These are phyloP conservation scores for Lates calcarifer DNA, from an alignment of 2,113 vertebrate genomes.

Conservation along the genomic window DNA sequence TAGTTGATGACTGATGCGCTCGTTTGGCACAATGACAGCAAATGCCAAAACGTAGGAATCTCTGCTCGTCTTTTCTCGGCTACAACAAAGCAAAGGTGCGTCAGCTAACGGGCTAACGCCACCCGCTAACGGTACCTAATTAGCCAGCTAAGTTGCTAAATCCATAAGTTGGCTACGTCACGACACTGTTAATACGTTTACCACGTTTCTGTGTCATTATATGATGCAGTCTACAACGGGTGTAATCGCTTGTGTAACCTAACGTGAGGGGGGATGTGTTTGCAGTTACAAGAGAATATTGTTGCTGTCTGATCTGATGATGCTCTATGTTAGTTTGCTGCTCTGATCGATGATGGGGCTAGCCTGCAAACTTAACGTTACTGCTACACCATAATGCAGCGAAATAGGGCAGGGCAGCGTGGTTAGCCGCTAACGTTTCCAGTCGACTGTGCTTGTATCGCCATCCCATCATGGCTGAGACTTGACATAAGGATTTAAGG, in stretches of 20 bases:
- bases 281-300: no score
- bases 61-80: background rate
- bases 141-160: slow-evolving; percentile 16
- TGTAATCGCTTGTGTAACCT: background rate
- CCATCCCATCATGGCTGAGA: slow-evolving; percentile 9
- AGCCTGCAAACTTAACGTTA: background rate
- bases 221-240: background rate
- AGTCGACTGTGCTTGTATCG: background rate
- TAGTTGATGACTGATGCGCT: no score
- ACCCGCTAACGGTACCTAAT: slow-evolving; percentile 3
- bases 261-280: no score
- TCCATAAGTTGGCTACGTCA: slow-evolving; percentile 28
- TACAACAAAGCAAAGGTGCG: slow-evolving; percentile 57
- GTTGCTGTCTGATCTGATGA: no score
- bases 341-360: background rate
- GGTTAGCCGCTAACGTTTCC: slow-evolving; percentile 30
- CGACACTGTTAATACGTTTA: background rate
- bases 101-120: slow-evolving; percentile 51
- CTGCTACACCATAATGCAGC: slow-evolving; percentile 26
- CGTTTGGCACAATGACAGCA: background rate
- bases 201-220: fast-evolving
- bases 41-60: background rate
- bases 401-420: slow-evolving; percentile 40
- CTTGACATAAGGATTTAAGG: background rate
- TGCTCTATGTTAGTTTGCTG: background rate